Conservation (phyloP, 1,140 invertebrate genomes). For the Dendrolimus punctatus region DNA sequence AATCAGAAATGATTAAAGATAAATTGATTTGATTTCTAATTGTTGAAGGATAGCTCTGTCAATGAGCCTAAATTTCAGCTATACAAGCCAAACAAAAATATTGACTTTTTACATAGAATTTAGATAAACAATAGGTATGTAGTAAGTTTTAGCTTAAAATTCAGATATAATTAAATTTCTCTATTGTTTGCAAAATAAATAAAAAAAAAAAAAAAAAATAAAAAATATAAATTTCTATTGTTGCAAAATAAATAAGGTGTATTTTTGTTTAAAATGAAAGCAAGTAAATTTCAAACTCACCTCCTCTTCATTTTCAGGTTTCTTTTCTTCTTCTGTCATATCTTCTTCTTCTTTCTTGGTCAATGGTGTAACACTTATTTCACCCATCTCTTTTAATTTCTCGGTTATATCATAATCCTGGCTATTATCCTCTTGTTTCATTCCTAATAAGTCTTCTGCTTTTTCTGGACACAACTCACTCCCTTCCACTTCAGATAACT, state of each 20-base stretch:
- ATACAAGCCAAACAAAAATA: too few relatives aligned
- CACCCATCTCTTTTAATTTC: slow-evolving; percentile 74
- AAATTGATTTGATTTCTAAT: too few relatives aligned
- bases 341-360: slow-evolving; percentile 32
- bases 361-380: slow-evolving; percentile 65
- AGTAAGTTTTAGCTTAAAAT: too few relatives aligned
- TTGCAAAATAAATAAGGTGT: neutral
- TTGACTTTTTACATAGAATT: too few relatives aligned
- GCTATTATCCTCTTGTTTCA: slow-evolving; percentile 52
- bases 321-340: slow-evolving; percentile 29
- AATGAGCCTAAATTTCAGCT: too few relatives aligned
- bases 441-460: slow-evolving; percentile 48
- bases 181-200: neutral
- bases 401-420: slow-evolving; percentile 70
- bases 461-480: slow-evolving; percentile 62
- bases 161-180: neutral
- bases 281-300: slow-evolving; percentile 15
- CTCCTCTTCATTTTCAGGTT: slow-evolving; percentile 41
- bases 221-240: neutral
- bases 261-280: too few relatives aligned
- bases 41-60: too few relatives aligned
- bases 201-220: neutral
- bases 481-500: slow-evolving; percentile 62
- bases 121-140: too few relatives aligned
- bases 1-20: too few relatives aligned